Percentiles rank a stretch among this genome's conserved stretches.
These are phyloP conservation scores for Ephialtes manifestator DNA, from an alignment of 2,888 invertebrate genomes.

Conservation along the genomic window DNA sequence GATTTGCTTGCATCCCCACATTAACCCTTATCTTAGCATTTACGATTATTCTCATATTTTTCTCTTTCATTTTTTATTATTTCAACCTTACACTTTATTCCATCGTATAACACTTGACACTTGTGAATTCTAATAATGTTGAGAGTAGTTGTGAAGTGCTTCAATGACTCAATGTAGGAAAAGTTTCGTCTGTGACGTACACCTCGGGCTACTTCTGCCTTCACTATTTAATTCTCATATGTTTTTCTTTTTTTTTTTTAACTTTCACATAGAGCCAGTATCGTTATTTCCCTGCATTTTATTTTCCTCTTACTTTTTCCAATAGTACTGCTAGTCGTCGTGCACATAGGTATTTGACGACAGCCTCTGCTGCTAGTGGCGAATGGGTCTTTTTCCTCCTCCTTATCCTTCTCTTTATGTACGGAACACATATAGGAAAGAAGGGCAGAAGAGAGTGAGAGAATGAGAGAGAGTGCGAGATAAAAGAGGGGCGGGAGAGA, in stretches of 20 bases:
- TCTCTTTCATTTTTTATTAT: background rate
- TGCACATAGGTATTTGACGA: conserved; percentile 68
- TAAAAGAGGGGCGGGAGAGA: conserved; percentile 39
- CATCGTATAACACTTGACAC: background rate
- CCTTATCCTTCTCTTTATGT: conserved; percentile 69
- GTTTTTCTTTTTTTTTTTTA: conserved; percentile 40
- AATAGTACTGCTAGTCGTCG: conserved; percentile 63
- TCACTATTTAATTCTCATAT: conserved; percentile 52
- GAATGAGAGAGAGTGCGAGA: conserved; percentile 43
- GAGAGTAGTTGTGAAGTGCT: background rate
- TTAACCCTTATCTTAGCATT: background rate
- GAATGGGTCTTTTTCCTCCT: conserved; percentile 63
- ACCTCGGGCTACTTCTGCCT: background rate
- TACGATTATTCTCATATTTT: background rate
- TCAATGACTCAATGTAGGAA: background rate
- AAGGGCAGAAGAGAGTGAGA: conserved; percentile 57
- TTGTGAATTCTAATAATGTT: background rate
- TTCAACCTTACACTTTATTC: background rate
- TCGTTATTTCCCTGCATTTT: conserved; percentile 70
- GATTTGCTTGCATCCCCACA: too few species aligned
- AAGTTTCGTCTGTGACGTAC: conserved; percentile 24
- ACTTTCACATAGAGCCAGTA: conserved; percentile 55
- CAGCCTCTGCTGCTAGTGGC: conserved; percentile 61
- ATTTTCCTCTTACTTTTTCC: conserved; percentile 69
- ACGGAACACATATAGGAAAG: conserved; percentile 63